A percentile compares a stretch with the other conserved stretches of the same genome.
Conservation (phyloP, 2,797 vertebrate species). For the Delichon dasypus region DNA sequence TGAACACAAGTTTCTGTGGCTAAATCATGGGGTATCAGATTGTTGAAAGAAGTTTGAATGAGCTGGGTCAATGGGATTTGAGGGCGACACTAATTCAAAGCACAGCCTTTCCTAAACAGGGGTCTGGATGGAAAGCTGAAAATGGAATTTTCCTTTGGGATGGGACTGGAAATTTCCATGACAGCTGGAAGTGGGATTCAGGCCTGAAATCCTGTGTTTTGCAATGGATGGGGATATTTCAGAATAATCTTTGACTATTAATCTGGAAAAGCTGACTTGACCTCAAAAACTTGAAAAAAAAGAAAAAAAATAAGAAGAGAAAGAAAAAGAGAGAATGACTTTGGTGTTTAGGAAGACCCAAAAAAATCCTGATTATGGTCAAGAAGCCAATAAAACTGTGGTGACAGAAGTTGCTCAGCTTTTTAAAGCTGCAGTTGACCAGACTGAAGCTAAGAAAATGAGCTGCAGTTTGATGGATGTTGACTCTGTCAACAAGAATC, state of each 20-base stretch:
- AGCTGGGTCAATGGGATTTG: neutral
- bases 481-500: neutral
- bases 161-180: slow-evolving; percentile 45
- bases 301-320: neutral
- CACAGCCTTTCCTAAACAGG: neutral
- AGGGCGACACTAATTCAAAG: neutral
- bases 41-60: neutral
- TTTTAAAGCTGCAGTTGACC: neutral
- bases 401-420: neutral
- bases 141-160: slow-evolving; percentile 50
- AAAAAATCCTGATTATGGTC: neutral
- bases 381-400: neutral
- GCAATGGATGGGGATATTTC: neutral
- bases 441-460: neutral
- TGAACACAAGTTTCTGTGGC: neutral
- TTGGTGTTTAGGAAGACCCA: neutral
- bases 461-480: neutral
- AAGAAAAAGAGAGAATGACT: neutral
- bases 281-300: neutral
- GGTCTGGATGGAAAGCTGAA: neutral
- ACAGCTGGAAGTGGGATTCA: slow-evolving; percentile 30
- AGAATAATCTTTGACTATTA: slow-evolving; percentile 35
- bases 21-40: neutral
- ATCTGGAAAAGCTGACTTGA: slow-evolving; percentile 41
- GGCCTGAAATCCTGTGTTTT: slow-evolving; percentile 16